These are phyloP conservation scores for Planiliza haematocheilus DNA, from an alignment of 2,113 vertebrate species.

Conservation along the genomic window DNA sequence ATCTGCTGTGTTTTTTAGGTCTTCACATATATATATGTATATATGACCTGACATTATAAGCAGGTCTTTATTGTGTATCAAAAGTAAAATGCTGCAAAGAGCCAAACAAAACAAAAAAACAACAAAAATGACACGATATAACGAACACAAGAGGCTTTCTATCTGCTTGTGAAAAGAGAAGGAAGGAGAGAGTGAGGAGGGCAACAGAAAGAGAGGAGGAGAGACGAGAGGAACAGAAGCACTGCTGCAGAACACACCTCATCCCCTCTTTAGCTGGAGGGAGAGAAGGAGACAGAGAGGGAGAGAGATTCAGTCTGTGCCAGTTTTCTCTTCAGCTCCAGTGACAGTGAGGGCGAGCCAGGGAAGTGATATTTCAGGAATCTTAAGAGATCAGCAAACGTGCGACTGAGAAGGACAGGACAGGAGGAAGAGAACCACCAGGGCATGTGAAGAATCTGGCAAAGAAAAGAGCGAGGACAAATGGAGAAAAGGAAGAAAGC, in stretches of 20 bases:
- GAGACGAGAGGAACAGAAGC: slow-evolving; percentile 66
- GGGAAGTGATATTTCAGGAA: slow-evolving; percentile 72
- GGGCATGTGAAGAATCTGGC: slow-evolving; percentile 31
- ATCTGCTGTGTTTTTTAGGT: no score
- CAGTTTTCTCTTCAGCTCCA: slow-evolving; percentile 59
- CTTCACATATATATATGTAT: background rate
- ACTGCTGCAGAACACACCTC: slow-evolving; percentile 78
- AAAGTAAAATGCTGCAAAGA: slow-evolving; percentile 15
- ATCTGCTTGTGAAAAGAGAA: slow-evolving; percentile 45
- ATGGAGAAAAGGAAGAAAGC: slow-evolving; percentile 26
- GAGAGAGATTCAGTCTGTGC: slow-evolving; percentile 56
- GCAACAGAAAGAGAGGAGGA: slow-evolving; percentile 50
- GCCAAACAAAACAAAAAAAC: slow-evolving; percentile 46
- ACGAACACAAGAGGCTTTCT: slow-evolving; percentile 40
- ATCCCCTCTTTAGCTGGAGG: slow-evolving; percentile 73
- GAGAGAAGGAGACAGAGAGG: slow-evolving; percentile 44
- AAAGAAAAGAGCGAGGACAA: slow-evolving; percentile 24
- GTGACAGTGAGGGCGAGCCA: slow-evolving; percentile 50
- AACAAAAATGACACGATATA: slow-evolving; percentile 34
- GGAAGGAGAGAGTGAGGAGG: slow-evolving; percentile 40
- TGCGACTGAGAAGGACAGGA: slow-evolving; percentile 36
- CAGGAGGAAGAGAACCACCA: slow-evolving; percentile 16
- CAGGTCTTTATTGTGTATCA: slow-evolving; percentile 22
- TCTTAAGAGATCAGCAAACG: slow-evolving; percentile 56
- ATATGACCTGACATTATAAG: slow-evolving; percentile 3